Evolutionary conservation across 2,797 vertebrate genomes (phyloP).

Genomic region (Scolopax bukidnonensis): DNA sequence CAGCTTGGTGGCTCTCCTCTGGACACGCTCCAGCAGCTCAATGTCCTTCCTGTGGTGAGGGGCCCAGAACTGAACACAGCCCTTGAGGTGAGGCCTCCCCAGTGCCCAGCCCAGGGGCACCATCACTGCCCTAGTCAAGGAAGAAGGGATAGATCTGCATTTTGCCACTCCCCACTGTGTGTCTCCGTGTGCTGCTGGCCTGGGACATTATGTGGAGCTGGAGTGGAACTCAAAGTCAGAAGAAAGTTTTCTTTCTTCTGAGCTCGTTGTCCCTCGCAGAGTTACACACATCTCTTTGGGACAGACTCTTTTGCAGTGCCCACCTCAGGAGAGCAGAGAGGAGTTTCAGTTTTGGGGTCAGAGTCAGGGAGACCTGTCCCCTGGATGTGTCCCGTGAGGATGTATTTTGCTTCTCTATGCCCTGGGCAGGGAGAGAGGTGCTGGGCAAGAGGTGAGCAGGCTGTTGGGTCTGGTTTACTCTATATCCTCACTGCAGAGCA

Average conservation of each 20-base stretch:
- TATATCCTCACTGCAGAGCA: too few relatives aligned
- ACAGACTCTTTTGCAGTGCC: neutral
- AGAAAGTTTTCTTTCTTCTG: neutral
- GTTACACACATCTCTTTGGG: neutral
- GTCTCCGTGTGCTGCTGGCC: neutral
- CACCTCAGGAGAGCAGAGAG: neutral
- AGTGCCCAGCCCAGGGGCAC: too few relatives aligned
- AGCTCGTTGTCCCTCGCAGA: neutral
- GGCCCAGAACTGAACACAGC: too few relatives aligned
- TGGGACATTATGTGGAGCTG: neutral
- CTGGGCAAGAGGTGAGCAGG: neutral
- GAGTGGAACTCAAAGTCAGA: neutral
- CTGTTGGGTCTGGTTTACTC: neutral
- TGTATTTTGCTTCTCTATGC: rapidly evolving
- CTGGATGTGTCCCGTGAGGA: neutral
- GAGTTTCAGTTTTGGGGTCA: neutral
- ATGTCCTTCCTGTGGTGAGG: too few relatives aligned
- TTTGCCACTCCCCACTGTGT: neutral
- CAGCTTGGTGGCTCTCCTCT: too few relatives aligned
- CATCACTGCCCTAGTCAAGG: too few relatives aligned
- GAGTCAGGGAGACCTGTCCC: neutral
- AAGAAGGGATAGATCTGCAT: neutral
- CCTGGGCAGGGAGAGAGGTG: neutral
- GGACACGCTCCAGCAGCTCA: too few relatives aligned
- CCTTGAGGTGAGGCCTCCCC: too few relatives aligned